Evolutionary conservation across 1,140 invertebrate species (phyloP).

Genomic region (Leucophenga varia): DNA sequence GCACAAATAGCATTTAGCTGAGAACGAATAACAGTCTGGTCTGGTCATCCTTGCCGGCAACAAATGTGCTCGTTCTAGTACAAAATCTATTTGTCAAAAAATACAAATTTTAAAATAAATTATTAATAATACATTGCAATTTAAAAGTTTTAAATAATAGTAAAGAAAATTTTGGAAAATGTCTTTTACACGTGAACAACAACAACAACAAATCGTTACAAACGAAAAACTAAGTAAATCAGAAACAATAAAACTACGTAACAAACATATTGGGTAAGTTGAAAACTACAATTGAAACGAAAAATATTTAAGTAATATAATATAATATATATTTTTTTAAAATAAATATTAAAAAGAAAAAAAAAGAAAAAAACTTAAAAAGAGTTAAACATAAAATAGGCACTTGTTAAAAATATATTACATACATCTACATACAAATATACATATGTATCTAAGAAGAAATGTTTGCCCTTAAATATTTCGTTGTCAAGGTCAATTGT

Average conservation of each 20-base stretch:
- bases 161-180: slow-evolving; percentile 25
- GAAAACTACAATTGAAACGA: slow-evolving; percentile 6
- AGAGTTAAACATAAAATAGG: too few relatives aligned
- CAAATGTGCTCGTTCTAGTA: slow-evolving; percentile 4
- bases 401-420: too few relatives aligned
- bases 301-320: slow-evolving; percentile 3
- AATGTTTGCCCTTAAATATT: slow-evolving; percentile 15
- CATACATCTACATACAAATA: neutral
- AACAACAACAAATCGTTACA: slow-evolving; percentile 45
- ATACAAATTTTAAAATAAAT: slow-evolving; percentile 1
- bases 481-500: slow-evolving; percentile 41
- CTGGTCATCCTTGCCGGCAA: neutral
- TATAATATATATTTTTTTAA: too few relatives aligned
- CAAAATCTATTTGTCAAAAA: neutral
- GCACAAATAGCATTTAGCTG: neutral
- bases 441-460: slow-evolving; percentile 16
- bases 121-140: too few relatives aligned
- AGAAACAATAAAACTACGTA: slow-evolving; percentile 75
- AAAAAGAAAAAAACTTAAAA: too few relatives aligned
- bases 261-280: slow-evolving; percentile 81
- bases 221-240: slow-evolving; percentile 72
- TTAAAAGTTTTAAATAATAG: slow-evolving; percentile 2
- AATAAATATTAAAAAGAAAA: too few relatives aligned
- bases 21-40: neutral
- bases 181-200: slow-evolving; percentile 51